Evolutionary conservation across 2,113 vertebrate genomes (phyloP).

Genomic region (Hylia prasina): DNA sequence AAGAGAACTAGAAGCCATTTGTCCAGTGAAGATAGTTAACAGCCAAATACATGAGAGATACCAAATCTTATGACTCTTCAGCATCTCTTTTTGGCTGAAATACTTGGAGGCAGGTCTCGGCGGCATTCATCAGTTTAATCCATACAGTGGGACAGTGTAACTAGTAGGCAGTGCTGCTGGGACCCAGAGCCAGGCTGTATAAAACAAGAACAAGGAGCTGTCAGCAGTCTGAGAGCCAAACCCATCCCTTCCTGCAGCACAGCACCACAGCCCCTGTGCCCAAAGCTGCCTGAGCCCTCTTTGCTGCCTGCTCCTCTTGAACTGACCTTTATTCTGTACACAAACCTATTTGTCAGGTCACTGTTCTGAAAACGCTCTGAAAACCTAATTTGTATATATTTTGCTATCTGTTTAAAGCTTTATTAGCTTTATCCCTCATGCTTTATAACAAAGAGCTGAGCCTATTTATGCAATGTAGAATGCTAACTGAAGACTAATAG

Average conservation of each 20-base stretch:
- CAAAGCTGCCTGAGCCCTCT: neutral
- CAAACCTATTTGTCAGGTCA: neutral
- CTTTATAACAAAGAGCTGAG: neutral
- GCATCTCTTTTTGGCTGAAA: neutral
- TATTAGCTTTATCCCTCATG: neutral
- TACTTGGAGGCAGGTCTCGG: neutral
- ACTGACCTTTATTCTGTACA: rapidly evolving
- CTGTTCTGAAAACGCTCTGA: neutral
- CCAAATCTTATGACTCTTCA: neutral
- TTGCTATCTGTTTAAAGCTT: neutral
- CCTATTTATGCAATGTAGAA: neutral
- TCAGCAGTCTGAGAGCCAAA: neutral
- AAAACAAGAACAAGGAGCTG: neutral
- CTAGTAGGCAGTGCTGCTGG: neutral
- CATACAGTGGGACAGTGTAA: neutral
- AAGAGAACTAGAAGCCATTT: neutral
- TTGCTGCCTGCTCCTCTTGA: neutral
- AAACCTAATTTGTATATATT: neutral
- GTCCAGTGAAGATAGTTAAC: neutral
- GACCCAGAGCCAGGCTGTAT: neutral
- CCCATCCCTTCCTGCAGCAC: neutral
- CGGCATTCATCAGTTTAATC: neutral
- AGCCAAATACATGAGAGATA: neutral
- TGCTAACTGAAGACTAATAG: neutral
- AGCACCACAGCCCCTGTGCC: neutral